These are phyloP conservation scores for Cataglyphis albicans DNA, from an alignment of 2,888 invertebrate genomes.

Conservation along the genomic window DNA sequence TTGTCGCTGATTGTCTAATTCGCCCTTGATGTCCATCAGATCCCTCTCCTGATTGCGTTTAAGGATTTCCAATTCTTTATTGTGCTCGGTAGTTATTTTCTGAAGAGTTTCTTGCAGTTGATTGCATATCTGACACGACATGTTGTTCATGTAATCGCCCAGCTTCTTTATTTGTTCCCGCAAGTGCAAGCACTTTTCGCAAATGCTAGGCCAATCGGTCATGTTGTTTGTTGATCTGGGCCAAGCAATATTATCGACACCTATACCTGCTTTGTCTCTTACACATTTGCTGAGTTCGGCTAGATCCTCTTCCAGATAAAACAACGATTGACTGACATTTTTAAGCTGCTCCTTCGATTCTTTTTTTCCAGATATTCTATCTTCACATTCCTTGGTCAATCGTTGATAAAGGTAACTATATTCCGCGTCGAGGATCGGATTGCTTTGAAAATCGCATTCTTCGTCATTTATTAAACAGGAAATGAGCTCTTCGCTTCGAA, in stretches of 20 bases:
- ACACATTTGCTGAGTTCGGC: conserved; percentile 81
- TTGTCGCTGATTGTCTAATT: conserved; percentile 83
- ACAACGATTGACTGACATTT: conserved; percentile 79
- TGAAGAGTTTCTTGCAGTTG: conserved; percentile 86
- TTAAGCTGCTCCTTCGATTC: conserved; percentile 78
- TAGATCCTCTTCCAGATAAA: conserved; percentile 84
- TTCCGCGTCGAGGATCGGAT: conserved; percentile 89
- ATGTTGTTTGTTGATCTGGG: conserved; percentile 59
- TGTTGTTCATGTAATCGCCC: conserved; percentile 77
- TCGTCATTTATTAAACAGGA: conserved; percentile 76
- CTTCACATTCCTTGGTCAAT: conserved; percentile 88
- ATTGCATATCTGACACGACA: conserved; percentile 86
- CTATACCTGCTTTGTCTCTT: conserved; percentile 47
- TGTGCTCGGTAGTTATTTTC: conserved; percentile 84
- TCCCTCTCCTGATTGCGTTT: conserved; percentile 87
- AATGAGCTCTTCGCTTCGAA: conserved; percentile 82
- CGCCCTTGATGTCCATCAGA: conserved; percentile 80
- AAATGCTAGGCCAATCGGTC: conserved; percentile 86
- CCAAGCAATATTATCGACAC: conserved; percentile 70
- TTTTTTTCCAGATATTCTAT: conserved; percentile 74
- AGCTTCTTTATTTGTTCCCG: conserved; percentile 87
- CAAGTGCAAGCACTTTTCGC: conserved; percentile 88
- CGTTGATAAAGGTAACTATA: conserved; percentile 90
- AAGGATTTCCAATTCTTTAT: conserved; percentile 83
- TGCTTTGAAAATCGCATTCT: conserved; percentile 76